Conservation (phyloP, 2,888 invertebrate species). For the Tipula lateralis region DNA sequence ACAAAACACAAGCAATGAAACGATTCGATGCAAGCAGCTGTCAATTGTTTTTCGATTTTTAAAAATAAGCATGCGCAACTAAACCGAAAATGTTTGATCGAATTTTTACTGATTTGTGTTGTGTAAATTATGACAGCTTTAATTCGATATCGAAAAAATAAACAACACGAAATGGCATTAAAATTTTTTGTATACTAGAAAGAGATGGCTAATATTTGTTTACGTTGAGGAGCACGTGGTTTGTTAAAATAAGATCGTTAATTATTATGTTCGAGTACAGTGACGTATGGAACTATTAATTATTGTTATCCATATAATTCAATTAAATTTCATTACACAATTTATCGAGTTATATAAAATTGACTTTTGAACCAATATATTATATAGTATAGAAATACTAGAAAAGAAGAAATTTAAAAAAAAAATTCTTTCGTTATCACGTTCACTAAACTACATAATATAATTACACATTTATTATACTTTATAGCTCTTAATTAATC, state of each 20-base stretch:
- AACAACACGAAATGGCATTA: not conserved
- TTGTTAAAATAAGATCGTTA: not conserved
- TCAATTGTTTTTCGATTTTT: slow-evolving; percentile 2
- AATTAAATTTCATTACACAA: not conserved
- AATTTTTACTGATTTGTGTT: not conserved
- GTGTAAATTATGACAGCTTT: not conserved
- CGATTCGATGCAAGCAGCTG: not conserved
- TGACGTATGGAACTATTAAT: not conserved
- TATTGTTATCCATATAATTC: not conserved
- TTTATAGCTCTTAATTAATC: not conserved
- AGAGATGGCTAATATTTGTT: not conserved
- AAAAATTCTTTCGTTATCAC: not conserved
- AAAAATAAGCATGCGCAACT: not conserved
- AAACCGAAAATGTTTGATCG: not conserved
- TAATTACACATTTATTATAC: not conserved
- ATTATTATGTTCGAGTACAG: not conserved
- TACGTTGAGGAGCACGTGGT: not conserved
- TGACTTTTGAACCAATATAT: not conserved
- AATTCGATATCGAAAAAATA: not conserved
- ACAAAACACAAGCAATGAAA: not conserved
- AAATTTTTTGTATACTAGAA: not conserved
- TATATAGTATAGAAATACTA: not conserved
- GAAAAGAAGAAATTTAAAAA: not conserved
- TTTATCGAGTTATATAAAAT: not conserved
- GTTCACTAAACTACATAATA: not conserved